Conservation (phyloP, 2,113 vertebrate species). For the Leucopsar rothschildi region DNA sequence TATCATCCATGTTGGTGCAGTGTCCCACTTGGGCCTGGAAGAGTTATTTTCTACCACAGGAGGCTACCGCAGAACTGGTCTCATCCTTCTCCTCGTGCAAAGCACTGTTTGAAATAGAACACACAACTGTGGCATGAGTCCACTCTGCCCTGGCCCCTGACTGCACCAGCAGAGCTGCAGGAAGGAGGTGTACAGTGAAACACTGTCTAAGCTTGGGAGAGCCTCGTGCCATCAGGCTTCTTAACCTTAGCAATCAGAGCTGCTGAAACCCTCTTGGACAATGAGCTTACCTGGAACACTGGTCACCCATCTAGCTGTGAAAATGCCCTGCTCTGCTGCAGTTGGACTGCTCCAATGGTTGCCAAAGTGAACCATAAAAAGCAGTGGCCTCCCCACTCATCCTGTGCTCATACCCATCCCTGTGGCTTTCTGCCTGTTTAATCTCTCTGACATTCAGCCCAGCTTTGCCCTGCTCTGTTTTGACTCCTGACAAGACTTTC, state of each 20-base stretch:
- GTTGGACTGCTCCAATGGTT: neutral
- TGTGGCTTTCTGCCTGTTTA: constrained; percentile 41
- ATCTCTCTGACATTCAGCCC: constrained; percentile 61
- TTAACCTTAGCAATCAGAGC: neutral
- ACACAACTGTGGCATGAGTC: neutral
- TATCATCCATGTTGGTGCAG: constrained; percentile 58
- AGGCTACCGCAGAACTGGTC: neutral
- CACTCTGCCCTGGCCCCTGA: fast-evolving
- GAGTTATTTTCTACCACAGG: constrained; percentile 15
- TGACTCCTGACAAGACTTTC: constrained; percentile 91
- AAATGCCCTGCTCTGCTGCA: neutral
- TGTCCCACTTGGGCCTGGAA: neutral
- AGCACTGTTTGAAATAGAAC: neutral
- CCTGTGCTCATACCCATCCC: neutral
- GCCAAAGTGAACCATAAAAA: neutral
- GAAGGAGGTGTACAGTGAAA: neutral
- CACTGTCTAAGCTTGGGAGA: neutral
- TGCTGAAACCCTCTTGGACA: neutral
- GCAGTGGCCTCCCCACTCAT: fast-evolving
- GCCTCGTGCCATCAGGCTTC: neutral
- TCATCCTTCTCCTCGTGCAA: neutral
- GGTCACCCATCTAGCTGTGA: neutral
- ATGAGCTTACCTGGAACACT: neutral
- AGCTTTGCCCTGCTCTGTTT: constrained; percentile 78
- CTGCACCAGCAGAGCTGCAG: fast-evolving